Conservation (phyloP, 2,888 invertebrate species). For the Drosophila buzzatii region DNA sequence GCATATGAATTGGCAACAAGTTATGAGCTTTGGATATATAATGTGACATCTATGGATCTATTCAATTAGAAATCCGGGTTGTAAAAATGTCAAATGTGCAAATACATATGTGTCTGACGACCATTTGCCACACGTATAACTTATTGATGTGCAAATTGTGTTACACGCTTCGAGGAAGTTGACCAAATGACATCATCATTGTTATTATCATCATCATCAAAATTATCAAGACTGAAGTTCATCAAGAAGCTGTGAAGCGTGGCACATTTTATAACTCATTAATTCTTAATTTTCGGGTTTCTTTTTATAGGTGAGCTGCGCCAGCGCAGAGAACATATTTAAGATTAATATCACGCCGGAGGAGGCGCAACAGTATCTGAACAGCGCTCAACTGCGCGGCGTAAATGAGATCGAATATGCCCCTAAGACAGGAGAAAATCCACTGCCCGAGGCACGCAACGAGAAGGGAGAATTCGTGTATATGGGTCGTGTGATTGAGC, state of each 20-base stretch:
- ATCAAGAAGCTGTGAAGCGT: constrained; percentile 37
- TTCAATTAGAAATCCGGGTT: constrained; percentile 69
- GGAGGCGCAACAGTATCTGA: constrained; percentile 85
- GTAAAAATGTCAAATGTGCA: constrained; percentile 74
- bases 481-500: constrained; percentile 87
- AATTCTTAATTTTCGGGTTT: background rate
- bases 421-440: constrained; percentile 87
- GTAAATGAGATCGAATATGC: constrained; percentile 86
- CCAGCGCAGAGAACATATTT: constrained; percentile 86
- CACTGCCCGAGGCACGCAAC: constrained; percentile 84
- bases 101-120: constrained; percentile 18
- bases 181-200: constrained; percentile 64
- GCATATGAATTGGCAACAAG: constrained; percentile 33
- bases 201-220: constrained; percentile 57
- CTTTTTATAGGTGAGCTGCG: constrained; percentile 56
- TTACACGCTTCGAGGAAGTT: constrained; percentile 32
- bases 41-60: constrained; percentile 26
- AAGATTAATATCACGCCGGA: constrained; percentile 86
- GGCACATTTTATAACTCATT: constrained; percentile 28
- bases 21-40: constrained; percentile 43
- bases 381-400: constrained; percentile 84
- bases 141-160: constrained; percentile 40
- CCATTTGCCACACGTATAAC: constrained; percentile 1
- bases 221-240: constrained; percentile 47
- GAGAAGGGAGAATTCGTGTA: constrained; percentile 84